A percentile compares a stretch with the other conserved stretches of the same genome.
phyloP scores from a whole-genome alignment of 2,113 vertebrate species.

The Pionites leucogaster region DNA sequence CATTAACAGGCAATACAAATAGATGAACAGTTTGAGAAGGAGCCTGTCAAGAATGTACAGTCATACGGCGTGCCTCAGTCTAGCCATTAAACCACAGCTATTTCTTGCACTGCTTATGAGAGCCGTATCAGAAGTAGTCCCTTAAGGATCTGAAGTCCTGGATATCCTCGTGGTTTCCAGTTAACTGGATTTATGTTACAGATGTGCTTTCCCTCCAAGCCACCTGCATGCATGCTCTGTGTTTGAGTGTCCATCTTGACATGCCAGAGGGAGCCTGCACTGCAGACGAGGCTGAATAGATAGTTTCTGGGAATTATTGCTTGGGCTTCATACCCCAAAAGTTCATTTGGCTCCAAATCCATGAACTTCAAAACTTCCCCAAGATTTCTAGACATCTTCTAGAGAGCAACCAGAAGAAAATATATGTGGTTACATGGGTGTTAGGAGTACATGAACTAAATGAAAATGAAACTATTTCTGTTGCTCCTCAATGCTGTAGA shows the following conservation, averaged over 20 bases:
- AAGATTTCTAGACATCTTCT: not conserved
- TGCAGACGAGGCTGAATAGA: not conserved
- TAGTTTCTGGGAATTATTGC: not conserved
- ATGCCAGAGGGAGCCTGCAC: accelerated
- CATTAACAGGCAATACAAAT: not conserved
- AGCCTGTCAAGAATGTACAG: not conserved
- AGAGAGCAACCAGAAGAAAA: not conserved
- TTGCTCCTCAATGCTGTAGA: not conserved
- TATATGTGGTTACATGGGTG: accelerated
- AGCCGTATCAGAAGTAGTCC: not conserved
- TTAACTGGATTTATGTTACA: not conserved
- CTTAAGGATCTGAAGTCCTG: not conserved
- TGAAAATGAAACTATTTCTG: not conserved
- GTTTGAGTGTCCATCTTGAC: not conserved
- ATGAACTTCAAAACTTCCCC: not conserved
- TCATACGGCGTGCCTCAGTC: not conserved
- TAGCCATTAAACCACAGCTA: not conserved
- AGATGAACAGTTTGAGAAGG: not conserved
- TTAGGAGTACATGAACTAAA: not conserved
- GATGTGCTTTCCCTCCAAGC: not conserved
- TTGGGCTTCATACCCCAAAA: not conserved
- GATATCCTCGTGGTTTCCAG: not conserved
- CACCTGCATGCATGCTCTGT: accelerated
- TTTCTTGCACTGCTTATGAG: not conserved
- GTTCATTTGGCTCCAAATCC: not conserved